phyloP scores from a whole-genome alignment of 2,113 vertebrate species.

The Phrynocephalus versicolor region DNA sequence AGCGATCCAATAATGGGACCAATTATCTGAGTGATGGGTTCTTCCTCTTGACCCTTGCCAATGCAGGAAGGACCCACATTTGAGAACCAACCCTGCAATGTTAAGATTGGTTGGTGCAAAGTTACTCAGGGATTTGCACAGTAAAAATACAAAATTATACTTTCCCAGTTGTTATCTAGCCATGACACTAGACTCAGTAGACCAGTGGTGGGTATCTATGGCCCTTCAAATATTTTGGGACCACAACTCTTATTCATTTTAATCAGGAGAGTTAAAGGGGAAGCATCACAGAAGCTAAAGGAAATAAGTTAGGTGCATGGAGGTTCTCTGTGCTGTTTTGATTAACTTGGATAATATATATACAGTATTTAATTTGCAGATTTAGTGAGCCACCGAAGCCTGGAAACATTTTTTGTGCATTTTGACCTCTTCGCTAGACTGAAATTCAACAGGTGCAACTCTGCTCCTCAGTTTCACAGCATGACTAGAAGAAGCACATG shows the following conservation, averaged over 20 bases:
- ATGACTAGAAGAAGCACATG: neutral
- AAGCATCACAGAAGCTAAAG: too few species aligned
- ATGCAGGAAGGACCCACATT: neutral
- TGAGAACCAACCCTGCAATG: too few species aligned
- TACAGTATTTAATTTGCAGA: too few species aligned
- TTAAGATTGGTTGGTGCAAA: too few species aligned
- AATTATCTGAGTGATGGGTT: neutral
- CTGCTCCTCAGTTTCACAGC: neutral
- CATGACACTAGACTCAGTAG: too few species aligned
- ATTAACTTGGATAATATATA: neutral
- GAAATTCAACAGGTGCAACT: neutral
- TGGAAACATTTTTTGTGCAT: neutral
- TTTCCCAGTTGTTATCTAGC: neutral
- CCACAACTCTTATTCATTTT: too few species aligned
- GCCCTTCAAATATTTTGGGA: too few species aligned
- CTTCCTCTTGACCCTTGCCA: neutral
- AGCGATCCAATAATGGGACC: neutral
- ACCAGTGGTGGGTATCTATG: too few species aligned
- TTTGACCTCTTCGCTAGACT: neutral
- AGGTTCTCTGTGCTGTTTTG: neutral
- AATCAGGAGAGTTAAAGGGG: too few species aligned
- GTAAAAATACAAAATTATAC: too few species aligned
- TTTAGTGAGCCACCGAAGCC: neutral
- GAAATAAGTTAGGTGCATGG: neutral
- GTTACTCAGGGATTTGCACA: neutral